Evolutionary conservation across 2,113 vertebrate genomes (phyloP), one percentile per base, ranked within the genome.

Genomic region (Sander vitreus): DNA sequence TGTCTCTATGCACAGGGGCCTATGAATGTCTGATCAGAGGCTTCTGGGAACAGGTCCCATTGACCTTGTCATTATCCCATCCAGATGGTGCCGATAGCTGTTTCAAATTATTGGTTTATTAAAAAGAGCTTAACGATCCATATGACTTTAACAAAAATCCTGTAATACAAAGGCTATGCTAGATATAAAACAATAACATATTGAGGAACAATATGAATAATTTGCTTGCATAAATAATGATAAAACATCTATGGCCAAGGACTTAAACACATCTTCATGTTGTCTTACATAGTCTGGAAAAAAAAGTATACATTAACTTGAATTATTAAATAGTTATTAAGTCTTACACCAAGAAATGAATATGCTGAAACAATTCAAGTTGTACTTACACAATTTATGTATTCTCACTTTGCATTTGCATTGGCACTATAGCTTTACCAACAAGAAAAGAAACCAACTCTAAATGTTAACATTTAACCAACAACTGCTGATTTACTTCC

Each of bases 201-300:
- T 10, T 48, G 2, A 18, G 1, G 6, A 47, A n/a, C 19, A 80
- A n/a, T 16, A 45, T 5, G 21, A 45, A 48, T 0, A 30, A 51
- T 6, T 67, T 76, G 33, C 48, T 78, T 65, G 10, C 27, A 74
- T 59, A 65, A 63, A 16, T 2, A 11, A 75, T 27, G 18, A 21
- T 36, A 62, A 16, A 75, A 66, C 4, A 50, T n/a, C 4, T 16
- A 43, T 51, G 12, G 15, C 1, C 5, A 71, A 64, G 14, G 6
- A 62, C 10, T 50, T 55, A 13, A 69, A 55, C 13, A 72, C 21
- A n/a, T 50, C 23, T 53, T 59, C 39, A 30, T 53, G 18, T 51
- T 67, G 18, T 58, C 3, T 53, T 30, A 50, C 1, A 63, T 4
- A 14, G 3, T 53, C 3, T 14, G 2, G 2, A 47, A 43, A 59